Evolutionary conservation across 2,797 vertebrate species (phyloP).

Genomic region (Avahi laniger): DNA sequence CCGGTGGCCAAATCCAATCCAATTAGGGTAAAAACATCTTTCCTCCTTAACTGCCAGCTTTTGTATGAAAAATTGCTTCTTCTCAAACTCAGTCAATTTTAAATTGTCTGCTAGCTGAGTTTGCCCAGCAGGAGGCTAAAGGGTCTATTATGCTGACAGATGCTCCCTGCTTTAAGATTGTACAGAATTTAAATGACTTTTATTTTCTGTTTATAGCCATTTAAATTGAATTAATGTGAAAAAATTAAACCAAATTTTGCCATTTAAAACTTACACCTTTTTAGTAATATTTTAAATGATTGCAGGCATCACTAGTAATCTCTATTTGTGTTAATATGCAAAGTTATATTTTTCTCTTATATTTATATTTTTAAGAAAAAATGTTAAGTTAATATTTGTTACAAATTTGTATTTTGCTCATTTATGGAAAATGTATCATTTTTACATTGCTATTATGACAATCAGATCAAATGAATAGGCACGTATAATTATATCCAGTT

Average conservation of each 20-base stretch:
- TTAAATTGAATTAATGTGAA: conserved; percentile 64
- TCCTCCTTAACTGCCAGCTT: conserved; percentile 43
- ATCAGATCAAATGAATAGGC: background rate
- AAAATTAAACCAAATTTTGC: conserved; percentile 44
- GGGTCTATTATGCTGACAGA: conserved; percentile 25
- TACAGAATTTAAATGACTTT: conserved; percentile 42
- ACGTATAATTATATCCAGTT: background rate
- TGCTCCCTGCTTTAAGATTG: background rate
- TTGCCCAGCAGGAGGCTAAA: conserved; percentile 59
- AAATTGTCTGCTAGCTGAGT: conserved; percentile 35
- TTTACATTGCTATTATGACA: background rate
- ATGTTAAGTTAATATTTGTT: background rate
- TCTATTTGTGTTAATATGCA: background rate
- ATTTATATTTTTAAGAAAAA: background rate
- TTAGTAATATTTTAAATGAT: background rate
- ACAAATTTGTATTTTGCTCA: background rate
- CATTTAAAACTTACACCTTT: conserved; percentile 21
- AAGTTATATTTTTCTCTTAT: conserved; percentile 20
- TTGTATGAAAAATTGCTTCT: conserved; percentile 63
- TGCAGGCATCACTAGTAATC: background rate
- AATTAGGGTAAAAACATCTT: conserved; percentile 63
- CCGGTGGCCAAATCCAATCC: conserved; percentile 56
- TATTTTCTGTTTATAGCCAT: conserved; percentile 48
- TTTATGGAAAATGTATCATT: background rate
- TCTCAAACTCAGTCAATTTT: conserved; percentile 53